Evolutionary conservation across 1,140 invertebrate genomes (phyloP).

Genomic region (Reticulitermes speratus): DNA sequence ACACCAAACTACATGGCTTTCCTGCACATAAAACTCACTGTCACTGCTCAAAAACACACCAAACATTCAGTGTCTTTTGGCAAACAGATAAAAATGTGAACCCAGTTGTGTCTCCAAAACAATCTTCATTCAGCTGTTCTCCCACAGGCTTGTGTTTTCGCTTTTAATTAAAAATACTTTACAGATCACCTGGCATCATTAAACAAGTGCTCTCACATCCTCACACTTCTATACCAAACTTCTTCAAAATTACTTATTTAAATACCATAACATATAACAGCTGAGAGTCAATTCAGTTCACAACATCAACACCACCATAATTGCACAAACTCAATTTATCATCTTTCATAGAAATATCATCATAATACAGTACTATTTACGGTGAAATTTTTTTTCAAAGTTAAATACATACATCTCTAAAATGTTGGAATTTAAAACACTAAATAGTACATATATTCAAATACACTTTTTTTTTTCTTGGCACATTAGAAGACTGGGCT

Average conservation of each 20-base stretch:
- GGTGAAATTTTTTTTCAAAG: not conserved
- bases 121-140: not conserved
- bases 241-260: conserved; percentile 15
- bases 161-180: not conserved
- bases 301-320: conserved; percentile 19
- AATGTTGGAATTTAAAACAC: conserved; percentile 8
- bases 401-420: conserved; percentile 6
- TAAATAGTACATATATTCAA: conserved; percentile 6
- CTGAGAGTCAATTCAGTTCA: conserved; percentile 19
- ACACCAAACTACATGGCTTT: too few species aligned
- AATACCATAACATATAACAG: conserved; percentile 15
- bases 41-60: not conserved
- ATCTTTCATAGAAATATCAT: conserved; percentile 7
- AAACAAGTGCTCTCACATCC: not conserved
- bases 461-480: not conserved
- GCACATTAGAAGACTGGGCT: not conserved
- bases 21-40: not conserved
- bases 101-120: not conserved
- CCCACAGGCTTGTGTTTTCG: not conserved
- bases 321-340: not conserved
- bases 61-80: not conserved
- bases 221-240: not conserved
- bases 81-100: not conserved
- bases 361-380: not conserved
- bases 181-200: not conserved